Base-by-base conservation (phyloP, 2,113 vertebrate genomes). In the Gyps fulvus region DNA sequence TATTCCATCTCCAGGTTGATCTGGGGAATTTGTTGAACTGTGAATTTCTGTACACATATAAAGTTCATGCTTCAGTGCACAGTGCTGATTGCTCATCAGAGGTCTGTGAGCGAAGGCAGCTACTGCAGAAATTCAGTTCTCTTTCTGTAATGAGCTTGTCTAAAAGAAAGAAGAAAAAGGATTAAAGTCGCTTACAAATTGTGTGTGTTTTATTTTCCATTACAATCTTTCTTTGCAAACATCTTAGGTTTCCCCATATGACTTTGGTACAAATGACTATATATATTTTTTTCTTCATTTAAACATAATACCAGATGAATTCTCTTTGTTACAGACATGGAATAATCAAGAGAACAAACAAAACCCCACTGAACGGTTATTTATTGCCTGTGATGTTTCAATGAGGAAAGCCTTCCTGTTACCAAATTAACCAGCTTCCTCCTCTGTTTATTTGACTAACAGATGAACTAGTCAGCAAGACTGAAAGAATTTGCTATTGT, bases 71-170 rank as follows among this genome's bases (percentile, higher is more conserved):
- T 96, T 95, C 95, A 94, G 76, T 93, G 96, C 94, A 91, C 94
- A 87, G 40, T 18, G 79, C 96, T 96, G 94, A 97, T 96, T 97
- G 95, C 94, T 97, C 94, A 94, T 97, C 92, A 95, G 92, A 95
- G 72, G 83, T 73, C 81, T 89, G 95, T 87, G 89, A 93, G 73
- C 2, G 13, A 95, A 95, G 66, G 91, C 73, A 89, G 91, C 83
- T 93, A 65, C 90, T 89, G 87, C 96, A 94, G 81, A 87, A 90
- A 96, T 93, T 95, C 92, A 58, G 62, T 92, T 95, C 95, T 95
- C 58, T 45, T 95, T 83, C 78, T 70, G 72, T 93, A 97, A 98
- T 95, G 78, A 97, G 66, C 81, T 94, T 95, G 87, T 95, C 80
- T 90, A 65, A 93, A 94, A 87, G 59, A 95, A 92, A 96, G 92